Evolutionary conservation across 2,888 invertebrate genomes (phyloP), one percentile per base, ranked within the genome.

Genomic region (Serripes groenlandicus): DNA sequence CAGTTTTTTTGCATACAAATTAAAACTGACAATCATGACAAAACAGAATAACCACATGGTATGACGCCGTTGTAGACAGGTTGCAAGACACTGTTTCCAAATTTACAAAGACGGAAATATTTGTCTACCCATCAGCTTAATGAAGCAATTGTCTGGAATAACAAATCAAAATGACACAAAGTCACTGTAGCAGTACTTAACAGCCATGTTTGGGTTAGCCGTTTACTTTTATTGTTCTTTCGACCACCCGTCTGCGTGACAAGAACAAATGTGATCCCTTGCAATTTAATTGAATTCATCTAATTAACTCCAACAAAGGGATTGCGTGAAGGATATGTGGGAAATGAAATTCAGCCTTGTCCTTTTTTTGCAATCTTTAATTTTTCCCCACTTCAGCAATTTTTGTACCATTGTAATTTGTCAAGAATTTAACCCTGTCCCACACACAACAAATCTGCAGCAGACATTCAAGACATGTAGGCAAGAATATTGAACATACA

Each of bases 211-310:
- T 66, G 42, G 66, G 23, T 28, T 42, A 11, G 66, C 66, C n/a
- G 26, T 42, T 23, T n/a, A 66, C 42, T 9, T 66, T 66, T 66
- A 66, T 66, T 66, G 66, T 37, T 66, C 66, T 37, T 26, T 35
- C 1, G 34, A 66, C 66, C 66, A 66, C 66, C 66, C 66, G 28
- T 23, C 66, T 66, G 66, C 66, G 42, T 75, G 52, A 66, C 75
- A 66, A 26, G 66, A 75, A 66, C 66, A 42, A 64, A 74, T 74
- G 42, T n/a, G 54, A 54, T 74, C 74, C 74, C 74, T 49, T 34
- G 28, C 5, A 64, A 30, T 64, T 49, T 74, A 66, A 74, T 66
- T 74, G 52, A 74, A 74, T 74, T 71, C 56, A 34, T 56, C 71
- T 71, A 71, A 71, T 71, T 54, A 56, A 66, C 66, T 66, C 26